phyloP scores from a whole-genome alignment of 2,888 invertebrate genomes.

The Cenopis cana region DNA sequence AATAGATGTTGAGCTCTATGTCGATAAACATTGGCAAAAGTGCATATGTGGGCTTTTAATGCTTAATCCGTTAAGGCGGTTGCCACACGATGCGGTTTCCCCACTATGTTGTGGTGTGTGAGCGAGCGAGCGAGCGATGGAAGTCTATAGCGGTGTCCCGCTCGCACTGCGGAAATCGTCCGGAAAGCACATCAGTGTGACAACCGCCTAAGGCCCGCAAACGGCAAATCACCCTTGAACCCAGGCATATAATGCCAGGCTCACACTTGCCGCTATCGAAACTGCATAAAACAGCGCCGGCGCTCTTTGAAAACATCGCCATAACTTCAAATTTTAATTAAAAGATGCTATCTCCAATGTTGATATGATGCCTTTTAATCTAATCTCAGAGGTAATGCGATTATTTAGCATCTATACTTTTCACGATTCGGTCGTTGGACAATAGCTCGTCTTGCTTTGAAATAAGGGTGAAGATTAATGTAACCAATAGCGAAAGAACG shows the following conservation, averaged over 20 bases:
- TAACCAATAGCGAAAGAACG: background rate
- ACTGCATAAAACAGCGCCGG: slow-evolving; percentile 13
- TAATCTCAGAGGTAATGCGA: slow-evolving; percentile 32
- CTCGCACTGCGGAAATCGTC: too few relatives aligned
- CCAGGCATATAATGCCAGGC: background rate
- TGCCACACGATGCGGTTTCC: too few relatives aligned
- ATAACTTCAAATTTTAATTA: slow-evolving; percentile 39
- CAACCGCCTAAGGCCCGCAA: too few relatives aligned
- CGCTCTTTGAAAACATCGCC: slow-evolving; percentile 25
- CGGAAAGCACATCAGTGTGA: too few relatives aligned
- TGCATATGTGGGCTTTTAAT: too few relatives aligned
- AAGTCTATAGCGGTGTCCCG: too few relatives aligned
- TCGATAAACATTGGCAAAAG: too few relatives aligned
- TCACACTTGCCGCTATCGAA: slow-evolving; percentile 11
- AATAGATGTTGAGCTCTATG: too few relatives aligned
- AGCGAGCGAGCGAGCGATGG: too few relatives aligned
- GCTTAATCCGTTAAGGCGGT: too few relatives aligned
- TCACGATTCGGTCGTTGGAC: background rate
- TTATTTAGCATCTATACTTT: slow-evolving; percentile 34
- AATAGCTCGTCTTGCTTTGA: background rate
- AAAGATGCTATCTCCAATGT: slow-evolving; percentile 38
- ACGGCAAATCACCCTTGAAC: too few relatives aligned
- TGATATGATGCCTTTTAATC: slow-evolving; percentile 40
- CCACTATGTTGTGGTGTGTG: too few relatives aligned
- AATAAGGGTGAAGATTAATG: background rate